phyloP scores from a whole-genome alignment of 2,888 invertebrate species.

The Pocota personata region DNA sequence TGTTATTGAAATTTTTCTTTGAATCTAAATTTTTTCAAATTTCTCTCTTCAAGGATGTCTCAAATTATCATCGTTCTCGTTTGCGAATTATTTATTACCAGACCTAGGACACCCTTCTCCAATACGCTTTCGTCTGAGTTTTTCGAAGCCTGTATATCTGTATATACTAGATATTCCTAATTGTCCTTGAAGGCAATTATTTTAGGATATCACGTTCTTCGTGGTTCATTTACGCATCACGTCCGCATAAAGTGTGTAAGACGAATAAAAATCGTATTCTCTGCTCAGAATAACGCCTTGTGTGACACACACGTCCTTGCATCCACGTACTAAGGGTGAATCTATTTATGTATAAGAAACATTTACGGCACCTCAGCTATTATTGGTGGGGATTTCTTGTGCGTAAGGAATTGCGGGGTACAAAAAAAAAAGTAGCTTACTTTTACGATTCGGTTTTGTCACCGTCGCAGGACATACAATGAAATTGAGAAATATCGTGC shows the following conservation, averaged over 20 bases:
- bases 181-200: constrained; percentile 56
- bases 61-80: background rate
- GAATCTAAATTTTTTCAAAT: constrained; percentile 1
- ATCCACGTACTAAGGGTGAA: background rate
- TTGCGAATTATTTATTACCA: background rate
- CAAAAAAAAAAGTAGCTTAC: background rate
- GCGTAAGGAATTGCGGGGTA: constrained; percentile 4
- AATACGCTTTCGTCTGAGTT: background rate
- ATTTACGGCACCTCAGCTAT: constrained; percentile 43
- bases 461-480: background rate
- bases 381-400: constrained; percentile 34
- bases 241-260: constrained; percentile 15
- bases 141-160: background rate
- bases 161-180: constrained; percentile 37
- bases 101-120: background rate
- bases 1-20: constrained; percentile 1
- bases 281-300: background rate
- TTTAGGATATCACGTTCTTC: constrained; percentile 13
- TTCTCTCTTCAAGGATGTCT: background rate
- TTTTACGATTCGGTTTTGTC: constrained; percentile 17
- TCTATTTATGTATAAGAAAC: constrained; percentile 14
- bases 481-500: background rate
- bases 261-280: constrained; percentile 7
- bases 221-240: constrained; percentile 21
- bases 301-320: constrained; percentile 9